phyloP scores from a whole-genome alignment of 2,888 invertebrate species.

The Drosophila anomelani region DNA sequence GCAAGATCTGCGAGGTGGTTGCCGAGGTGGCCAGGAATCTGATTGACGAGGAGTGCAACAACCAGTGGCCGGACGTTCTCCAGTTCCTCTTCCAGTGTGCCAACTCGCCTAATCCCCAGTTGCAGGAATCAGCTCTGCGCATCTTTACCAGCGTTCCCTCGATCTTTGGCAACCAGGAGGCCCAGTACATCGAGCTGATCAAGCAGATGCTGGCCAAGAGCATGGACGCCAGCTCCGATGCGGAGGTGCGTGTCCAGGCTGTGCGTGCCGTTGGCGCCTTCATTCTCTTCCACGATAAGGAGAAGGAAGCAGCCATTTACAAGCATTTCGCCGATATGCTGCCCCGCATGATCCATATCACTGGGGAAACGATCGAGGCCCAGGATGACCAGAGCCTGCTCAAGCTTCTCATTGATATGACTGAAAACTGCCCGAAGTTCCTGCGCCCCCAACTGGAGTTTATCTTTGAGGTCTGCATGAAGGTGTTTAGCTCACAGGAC shows the following conservation, averaged over 20 bases:
- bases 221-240: conserved; percentile 89
- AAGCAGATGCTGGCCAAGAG: conserved; percentile 97
- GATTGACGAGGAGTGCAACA: conserved; percentile 97
- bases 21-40: conserved; percentile 98
- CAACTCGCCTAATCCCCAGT: conserved; percentile 91
- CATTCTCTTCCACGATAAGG: conserved; percentile 91
- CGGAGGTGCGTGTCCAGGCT: conserved; percentile 92
- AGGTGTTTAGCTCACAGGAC: conserved; percentile 89
- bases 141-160: conserved; percentile 99
- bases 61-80: conserved; percentile 98
- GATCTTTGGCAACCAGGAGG: conserved; percentile 98
- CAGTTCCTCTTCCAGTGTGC: conserved; percentile 98
- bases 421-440: conserved; percentile 96
- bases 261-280: conserved; percentile 94
- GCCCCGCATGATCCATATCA: conserved; percentile 90
- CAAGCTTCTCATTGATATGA: conserved; percentile 96
- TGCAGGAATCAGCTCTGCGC: conserved; percentile 96
- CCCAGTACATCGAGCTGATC: conserved; percentile 95
- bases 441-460: conserved; percentile 93
- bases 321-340: conserved; percentile 95
- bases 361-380: conserved; percentile 91
- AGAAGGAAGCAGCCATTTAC: conserved; percentile 95
- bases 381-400: conserved; percentile 95
- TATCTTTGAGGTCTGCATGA: conserved; percentile 95
- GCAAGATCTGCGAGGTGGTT: conserved; percentile 97